These are phyloP conservation scores for Vannuccia rotundouncinata DNA, from an alignment of 2,888 invertebrate species.

Conservation along the genomic window DNA sequence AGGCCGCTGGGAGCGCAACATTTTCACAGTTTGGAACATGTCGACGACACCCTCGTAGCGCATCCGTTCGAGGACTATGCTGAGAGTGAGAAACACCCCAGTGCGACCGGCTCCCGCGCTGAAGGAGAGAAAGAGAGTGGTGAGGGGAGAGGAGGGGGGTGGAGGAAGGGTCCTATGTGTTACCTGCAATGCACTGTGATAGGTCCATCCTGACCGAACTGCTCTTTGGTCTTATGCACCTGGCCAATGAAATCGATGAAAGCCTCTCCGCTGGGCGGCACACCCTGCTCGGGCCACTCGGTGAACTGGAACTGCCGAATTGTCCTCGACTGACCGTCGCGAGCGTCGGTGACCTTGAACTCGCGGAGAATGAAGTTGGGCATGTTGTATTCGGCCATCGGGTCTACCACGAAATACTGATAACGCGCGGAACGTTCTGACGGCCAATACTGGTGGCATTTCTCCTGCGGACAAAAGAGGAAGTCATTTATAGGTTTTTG, in stretches of 20 bases:
- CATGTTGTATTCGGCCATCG: conserved; percentile 99
- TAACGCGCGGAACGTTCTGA: conserved; percentile 91
- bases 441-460: conserved; percentile 99
- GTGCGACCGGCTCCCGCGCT: conserved; percentile 81
- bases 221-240: conserved; percentile 98
- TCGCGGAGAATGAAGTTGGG: conserved; percentile 95
- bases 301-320: conserved; percentile 59
- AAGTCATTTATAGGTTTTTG: too few relatives aligned
- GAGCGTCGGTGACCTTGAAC: conserved; percentile 94
- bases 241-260: conserved; percentile 99
- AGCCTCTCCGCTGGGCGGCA: conserved; percentile 93
- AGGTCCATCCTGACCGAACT: conserved; percentile 97
- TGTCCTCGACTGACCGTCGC: conserved; percentile 82
- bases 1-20: conserved; percentile 91
- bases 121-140: conserved; percentile 1
- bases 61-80: conserved; percentile 95
- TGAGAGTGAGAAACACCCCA: conserved; percentile 93
- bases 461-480: too few relatives aligned
- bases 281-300: conserved; percentile 64
- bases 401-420: conserved; percentile 95
- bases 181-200: conserved; percentile 95
- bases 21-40: conserved; percentile 96
- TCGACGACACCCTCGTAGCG: conserved; percentile 97
- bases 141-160: too few relatives aligned
- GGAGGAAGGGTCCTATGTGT: too few relatives aligned